Percentiles rank a stretch among this genome's conserved stretches.
Conservation (phyloP, 1,140 invertebrate genomes). For the Heliothis virescens region DNA sequence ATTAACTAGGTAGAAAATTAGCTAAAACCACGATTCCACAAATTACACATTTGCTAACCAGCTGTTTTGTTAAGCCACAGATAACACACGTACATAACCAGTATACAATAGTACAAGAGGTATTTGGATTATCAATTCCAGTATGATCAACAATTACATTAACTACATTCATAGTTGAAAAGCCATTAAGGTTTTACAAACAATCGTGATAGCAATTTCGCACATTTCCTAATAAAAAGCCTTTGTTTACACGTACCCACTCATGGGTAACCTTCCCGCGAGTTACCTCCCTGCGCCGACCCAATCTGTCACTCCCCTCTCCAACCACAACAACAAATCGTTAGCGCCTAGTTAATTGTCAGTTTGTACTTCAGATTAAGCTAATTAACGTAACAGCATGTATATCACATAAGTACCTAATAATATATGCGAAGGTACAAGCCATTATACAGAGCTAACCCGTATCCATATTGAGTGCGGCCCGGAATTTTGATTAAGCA, state of each 20-base stretch:
- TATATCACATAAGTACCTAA: conserved; percentile 47
- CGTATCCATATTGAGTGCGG: conserved; percentile 64
- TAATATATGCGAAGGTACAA: conserved; percentile 58
- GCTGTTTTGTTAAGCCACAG: conserved; percentile 7
- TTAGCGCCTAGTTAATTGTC: conserved; percentile 45
- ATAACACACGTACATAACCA: background rate
- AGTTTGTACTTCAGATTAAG: conserved; percentile 46
- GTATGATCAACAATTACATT: background rate
- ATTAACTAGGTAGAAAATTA: conserved; percentile 2
- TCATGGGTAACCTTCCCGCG: conserved; percentile 6
- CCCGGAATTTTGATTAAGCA: conserved; percentile 78
- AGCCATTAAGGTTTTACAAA: no score
- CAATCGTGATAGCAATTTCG: no score
- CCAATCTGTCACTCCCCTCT: conserved; percentile 24
- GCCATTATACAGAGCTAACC: conserved; percentile 53
- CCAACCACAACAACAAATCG: conserved; percentile 39
- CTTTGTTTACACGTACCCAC: background rate
- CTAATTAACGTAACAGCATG: conserved; percentile 45
- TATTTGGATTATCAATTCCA: background rate
- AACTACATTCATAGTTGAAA: background rate
- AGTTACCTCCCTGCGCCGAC: background rate
- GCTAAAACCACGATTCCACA: background rate
- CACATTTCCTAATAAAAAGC: no score
- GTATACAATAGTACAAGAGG: background rate
- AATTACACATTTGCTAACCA: background rate